Evolutionary conservation across 2,888 invertebrate species (phyloP).

Genomic region (Aphodius sticticus): DNA sequence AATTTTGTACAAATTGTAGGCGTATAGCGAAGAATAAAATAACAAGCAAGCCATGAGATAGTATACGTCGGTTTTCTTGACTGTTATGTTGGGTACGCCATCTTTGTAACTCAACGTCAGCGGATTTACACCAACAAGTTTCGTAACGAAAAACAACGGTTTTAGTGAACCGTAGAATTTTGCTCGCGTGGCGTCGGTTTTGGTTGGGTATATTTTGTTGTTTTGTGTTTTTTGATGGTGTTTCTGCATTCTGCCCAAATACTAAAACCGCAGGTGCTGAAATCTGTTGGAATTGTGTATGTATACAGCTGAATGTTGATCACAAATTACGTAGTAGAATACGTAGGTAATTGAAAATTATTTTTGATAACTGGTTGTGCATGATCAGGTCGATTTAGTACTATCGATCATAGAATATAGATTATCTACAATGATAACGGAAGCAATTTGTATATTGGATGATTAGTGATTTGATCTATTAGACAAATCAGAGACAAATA

Average conservation of each 20-base stretch:
- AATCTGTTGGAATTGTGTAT: background rate
- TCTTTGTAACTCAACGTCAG: conserved; percentile 1
- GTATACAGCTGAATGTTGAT: too few relatives aligned
- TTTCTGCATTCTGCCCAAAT: background rate
- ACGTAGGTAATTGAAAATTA: too few relatives aligned
- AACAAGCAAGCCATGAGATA: conserved; percentile 18
- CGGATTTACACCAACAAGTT: conserved; percentile 21
- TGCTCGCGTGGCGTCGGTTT: background rate
- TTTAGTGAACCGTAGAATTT: conserved; percentile 23
- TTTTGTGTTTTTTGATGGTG: background rate
- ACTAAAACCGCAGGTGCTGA: background rate
- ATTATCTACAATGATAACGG: background rate
- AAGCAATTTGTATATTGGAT: background rate
- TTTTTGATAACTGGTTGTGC: too few relatives aligned
- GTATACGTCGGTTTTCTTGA: conserved; percentile 5
- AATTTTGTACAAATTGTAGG: conserved; percentile 15
- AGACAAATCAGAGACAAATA: background rate
- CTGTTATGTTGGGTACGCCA: background rate
- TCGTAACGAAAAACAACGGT: conserved; percentile 17
- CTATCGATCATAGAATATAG: background rate
- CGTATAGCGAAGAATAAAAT: background rate
- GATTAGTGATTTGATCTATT: background rate
- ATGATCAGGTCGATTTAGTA: background rate
- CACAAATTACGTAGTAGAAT: too few relatives aligned
- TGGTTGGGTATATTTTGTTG: conserved; percentile 11